Base-by-base conservation (phyloP, 2,888 invertebrate species). In the Aromia moschata region DNA sequence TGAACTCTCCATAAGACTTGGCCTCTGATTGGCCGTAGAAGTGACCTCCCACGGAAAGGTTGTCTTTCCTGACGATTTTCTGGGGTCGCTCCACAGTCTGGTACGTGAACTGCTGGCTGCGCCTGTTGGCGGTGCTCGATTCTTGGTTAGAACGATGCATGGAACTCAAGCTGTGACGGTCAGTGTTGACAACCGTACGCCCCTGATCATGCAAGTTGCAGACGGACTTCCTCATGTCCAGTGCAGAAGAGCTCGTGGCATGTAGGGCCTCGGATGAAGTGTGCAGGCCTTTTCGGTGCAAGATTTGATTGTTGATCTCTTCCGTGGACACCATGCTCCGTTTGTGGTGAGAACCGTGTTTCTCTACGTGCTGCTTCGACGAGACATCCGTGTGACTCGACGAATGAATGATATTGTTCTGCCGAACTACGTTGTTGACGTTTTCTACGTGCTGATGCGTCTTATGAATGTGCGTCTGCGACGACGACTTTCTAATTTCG, bases 141-240 rank as follows among this genome's bases (percentile, higher is more conserved):
- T 86, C 85, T 63, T 79, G 78, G 38, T 84, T 83, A 46, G 89
- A 91, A 18, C 92, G 85, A 76, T 93, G 92, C 76, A 93, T 85
- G 1, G 92, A 89, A 70, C 92, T 93, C 37, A 92, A 85, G 74
- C 92, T 93, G 69, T 88, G 88, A 59, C 93, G 84, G 64, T 93
- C 92, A 7, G 84, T 85, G 67, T 87, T 88, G 58, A 88, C 87
- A 0, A 87, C 88, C 62, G 84, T 87, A 70, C 88, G 87, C 7
- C 88, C 88, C 68, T 87, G 88, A 62, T 92, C 92, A 55, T 90
- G 88, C 1, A 93, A 82, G 75, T 93, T 93, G 16, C 88, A 87
- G 59, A 93, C 90, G 58, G 92, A 93, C 77, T 91, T 92, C 47
- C 91, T 85, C 79, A 92, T 92, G 63, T 91, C 89, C 16, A 92